phyloP scores from a whole-genome alignment of 2,797 vertebrate species.

The Molossus molossus region DNA sequence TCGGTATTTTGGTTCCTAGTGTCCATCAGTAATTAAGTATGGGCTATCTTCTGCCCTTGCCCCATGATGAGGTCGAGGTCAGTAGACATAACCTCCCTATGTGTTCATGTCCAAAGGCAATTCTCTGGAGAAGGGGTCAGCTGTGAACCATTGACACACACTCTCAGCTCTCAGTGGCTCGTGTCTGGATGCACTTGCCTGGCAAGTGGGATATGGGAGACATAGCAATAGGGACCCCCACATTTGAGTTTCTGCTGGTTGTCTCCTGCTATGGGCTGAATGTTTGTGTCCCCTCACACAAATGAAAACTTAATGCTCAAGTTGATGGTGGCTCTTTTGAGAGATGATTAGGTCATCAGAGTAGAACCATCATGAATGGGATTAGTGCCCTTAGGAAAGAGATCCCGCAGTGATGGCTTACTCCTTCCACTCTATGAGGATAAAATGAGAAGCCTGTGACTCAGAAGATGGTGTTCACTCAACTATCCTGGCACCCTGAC shows the following conservation, averaged over 20 bases:
- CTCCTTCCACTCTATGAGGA: not conserved
- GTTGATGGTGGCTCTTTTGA: not conserved
- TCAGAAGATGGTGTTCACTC: not conserved
- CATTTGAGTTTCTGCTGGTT: not conserved
- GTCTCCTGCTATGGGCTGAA: not conserved
- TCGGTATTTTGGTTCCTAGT: not conserved
- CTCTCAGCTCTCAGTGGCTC: not conserved
- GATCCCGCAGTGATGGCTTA: not conserved
- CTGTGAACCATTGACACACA: not conserved
- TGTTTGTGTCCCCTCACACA: not conserved
- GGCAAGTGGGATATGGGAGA: not conserved
- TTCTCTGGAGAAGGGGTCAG: not conserved
- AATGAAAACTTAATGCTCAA: not conserved
- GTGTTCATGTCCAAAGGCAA: not conserved
- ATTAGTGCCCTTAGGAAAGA: not conserved
- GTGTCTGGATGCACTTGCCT: not conserved
- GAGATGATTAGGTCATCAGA: not conserved
- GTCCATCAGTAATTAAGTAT: not conserved
- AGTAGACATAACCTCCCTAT: not conserved
- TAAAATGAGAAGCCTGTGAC: not conserved
- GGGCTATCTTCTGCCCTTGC: not conserved
- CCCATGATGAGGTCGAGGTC: not conserved
- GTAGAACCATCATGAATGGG: not conserved
- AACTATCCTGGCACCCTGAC: not conserved
- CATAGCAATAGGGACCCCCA: not conserved